Percentiles rank a stretch among this genome's conserved stretches.
phyloP scores from a whole-genome alignment of 2,888 invertebrate species.

The Drosophila picticornis region DNA sequence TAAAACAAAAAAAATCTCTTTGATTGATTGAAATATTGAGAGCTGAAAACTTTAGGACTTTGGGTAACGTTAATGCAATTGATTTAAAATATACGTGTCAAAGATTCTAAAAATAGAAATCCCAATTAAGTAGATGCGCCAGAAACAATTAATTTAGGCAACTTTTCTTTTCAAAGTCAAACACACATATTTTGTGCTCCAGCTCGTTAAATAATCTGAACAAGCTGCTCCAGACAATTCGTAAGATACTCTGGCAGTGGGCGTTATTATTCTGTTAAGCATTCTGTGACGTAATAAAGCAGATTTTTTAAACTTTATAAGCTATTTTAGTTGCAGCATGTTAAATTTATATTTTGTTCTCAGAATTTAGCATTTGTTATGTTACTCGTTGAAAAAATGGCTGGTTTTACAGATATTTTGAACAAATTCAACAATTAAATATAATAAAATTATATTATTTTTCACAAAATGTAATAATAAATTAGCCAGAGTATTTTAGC shows the following conservation, averaged over 20 bases:
- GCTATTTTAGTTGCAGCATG: not conserved
- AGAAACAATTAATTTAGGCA: conserved; percentile 10
- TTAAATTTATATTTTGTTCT: not conserved
- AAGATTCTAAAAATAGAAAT: not conserved
- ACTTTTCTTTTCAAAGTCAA: conserved; percentile 9
- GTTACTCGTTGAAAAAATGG: not conserved
- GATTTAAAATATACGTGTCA: conserved; percentile 54
- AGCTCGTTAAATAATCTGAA: not conserved
- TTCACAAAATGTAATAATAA: not conserved
- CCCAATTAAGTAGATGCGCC: conserved; percentile 31
- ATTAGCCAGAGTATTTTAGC: conserved; percentile 1
- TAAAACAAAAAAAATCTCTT: conserved; percentile 24
- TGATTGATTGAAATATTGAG: conserved; percentile 72
- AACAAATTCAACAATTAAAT: not conserved
- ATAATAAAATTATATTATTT: not conserved
- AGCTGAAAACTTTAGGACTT: conserved; percentile 33
- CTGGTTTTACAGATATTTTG: not conserved
- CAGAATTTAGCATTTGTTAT: not conserved
- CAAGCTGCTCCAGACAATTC: not conserved
- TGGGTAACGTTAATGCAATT: conserved; percentile 48
- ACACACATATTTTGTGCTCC: not conserved
- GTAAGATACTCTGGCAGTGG: not conserved
- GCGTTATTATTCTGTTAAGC: not conserved
- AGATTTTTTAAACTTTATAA: not conserved
- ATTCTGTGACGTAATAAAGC: not conserved